Conservation (phyloP, 53 echinoderm and acorn worm genomes). For the Pentamera pediparva region DNA sequence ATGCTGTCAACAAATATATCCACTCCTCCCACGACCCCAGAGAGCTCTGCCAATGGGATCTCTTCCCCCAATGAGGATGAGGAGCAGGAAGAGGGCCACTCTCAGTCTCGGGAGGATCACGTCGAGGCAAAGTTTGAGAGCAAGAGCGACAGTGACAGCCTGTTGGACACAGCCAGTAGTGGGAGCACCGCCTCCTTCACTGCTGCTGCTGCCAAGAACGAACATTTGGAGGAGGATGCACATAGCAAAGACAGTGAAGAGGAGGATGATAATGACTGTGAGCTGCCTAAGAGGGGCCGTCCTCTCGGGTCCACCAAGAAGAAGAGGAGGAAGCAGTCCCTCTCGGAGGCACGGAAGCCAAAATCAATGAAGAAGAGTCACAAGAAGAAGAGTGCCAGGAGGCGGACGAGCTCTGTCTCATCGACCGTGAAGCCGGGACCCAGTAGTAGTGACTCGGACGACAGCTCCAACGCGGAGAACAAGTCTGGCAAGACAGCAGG, state of each 20-base stretch:
- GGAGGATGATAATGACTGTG: background rate
- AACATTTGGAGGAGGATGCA: background rate
- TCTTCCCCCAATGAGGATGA: constrained; percentile 59
- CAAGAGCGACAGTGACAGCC: constrained; percentile 67
- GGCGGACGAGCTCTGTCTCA: constrained; percentile 9
- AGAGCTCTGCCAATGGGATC: constrained; percentile 52
- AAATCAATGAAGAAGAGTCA: background rate
- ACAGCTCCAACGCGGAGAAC: constrained; percentile 30
- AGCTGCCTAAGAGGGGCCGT: constrained; percentile 33
- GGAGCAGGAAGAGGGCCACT: constrained; percentile 24
- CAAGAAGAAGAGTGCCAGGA: constrained; percentile 11
- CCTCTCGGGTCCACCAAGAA: background rate
- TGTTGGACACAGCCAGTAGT: constrained; percentile 72
- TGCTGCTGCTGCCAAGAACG: no score
- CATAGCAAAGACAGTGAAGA: constrained; percentile 61
- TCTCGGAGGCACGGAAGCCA: background rate
- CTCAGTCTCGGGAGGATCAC: constrained; percentile 40
- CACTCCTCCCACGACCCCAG: constrained; percentile 94
- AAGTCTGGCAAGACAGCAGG: no score
- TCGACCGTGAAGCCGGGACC: constrained; percentile 11
- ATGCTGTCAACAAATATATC: constrained; percentile 35
- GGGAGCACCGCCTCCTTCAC: constrained; percentile 3
- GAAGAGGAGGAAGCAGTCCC: constrained; percentile 27
- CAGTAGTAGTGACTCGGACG: constrained; percentile 56
- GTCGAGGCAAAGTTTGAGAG: constrained; percentile 11